These are phyloP conservation scores for Acutogordius australiensis DNA, from an alignment of 2,888 invertebrate species.

Conservation along the genomic window DNA sequence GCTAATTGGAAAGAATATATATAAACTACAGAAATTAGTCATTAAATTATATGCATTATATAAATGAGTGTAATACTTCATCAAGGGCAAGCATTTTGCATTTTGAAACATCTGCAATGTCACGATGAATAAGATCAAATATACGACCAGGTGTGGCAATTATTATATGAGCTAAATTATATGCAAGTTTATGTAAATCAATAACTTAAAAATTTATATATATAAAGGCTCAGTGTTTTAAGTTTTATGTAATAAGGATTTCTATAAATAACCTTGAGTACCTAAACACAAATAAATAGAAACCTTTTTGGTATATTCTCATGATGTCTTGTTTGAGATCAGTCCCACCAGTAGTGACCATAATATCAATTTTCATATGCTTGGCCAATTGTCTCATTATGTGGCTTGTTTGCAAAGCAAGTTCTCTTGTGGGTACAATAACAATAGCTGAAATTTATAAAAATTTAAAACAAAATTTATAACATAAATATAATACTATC, in stretches of 20 bases:
- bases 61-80: constrained; percentile 37
- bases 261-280: too few relatives aligned
- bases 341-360: constrained; percentile 98
- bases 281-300: too few relatives aligned
- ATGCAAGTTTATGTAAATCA: too few relatives aligned
- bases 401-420: constrained; percentile 94
- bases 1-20: too few relatives aligned
- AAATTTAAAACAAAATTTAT: constrained; percentile 15
- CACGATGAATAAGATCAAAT: constrained; percentile 95
- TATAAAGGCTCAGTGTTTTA: too few relatives aligned
- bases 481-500: constrained; percentile 11
- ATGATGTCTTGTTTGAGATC: constrained; percentile 75
- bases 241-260: too few relatives aligned
- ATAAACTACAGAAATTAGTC: too few relatives aligned
- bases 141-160: constrained; percentile 98
- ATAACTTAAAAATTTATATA: too few relatives aligned
- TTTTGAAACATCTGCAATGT: constrained; percentile 63
- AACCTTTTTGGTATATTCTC: constrained; percentile 88
- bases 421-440: constrained; percentile 87
- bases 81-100: constrained; percentile 88
- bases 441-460: constrained; percentile 39
- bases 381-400: constrained; percentile 94
- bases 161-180: constrained; percentile 78
- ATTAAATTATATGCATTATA: too few relatives aligned
- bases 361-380: constrained; percentile 64